These are phyloP conservation scores for Elephantulus edwardii DNA, from an alignment of 2,113 vertebrate genomes.

Conservation along the genomic window DNA sequence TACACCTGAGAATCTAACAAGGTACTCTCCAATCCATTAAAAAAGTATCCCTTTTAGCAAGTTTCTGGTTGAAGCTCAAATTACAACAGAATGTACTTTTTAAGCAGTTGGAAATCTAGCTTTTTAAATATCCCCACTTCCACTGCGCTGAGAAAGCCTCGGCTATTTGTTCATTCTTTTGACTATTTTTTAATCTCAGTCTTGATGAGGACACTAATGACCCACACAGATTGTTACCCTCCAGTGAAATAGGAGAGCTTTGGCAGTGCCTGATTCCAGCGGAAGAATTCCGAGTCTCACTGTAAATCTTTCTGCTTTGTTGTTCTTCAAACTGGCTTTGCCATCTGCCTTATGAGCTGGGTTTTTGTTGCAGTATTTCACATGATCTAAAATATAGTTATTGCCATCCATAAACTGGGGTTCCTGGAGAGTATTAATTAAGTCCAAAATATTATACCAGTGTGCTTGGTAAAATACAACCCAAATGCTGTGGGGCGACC, in stretches of 20 bases:
- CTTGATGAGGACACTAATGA: slow-evolving; percentile 79
- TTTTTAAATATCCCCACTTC: slow-evolving; percentile 60
- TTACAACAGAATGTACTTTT: neutral
- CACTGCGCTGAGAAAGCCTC: slow-evolving; percentile 51
- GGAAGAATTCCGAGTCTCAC: slow-evolving; percentile 78
- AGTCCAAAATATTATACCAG: slow-evolving; percentile 83
- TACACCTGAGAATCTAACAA: slow-evolving; percentile 32
- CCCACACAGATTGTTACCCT: slow-evolving; percentile 78
- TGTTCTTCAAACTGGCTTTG: slow-evolving; percentile 78
- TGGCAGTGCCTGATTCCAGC: slow-evolving; percentile 78
- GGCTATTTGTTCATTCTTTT: slow-evolving; percentile 71
- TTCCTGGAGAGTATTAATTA: slow-evolving; percentile 87
- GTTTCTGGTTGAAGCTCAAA: slow-evolving; percentile 59
- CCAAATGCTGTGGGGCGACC: slow-evolving; percentile 58
- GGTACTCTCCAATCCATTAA: slow-evolving; percentile 31
- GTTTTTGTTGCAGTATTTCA: slow-evolving; percentile 82
- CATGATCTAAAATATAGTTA: slow-evolving; percentile 85
- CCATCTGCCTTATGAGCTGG: slow-evolving; percentile 83
- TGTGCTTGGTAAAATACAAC: slow-evolving; percentile 78
- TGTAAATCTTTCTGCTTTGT: slow-evolving; percentile 83
- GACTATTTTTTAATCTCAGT: slow-evolving; percentile 67
- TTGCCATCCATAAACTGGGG: slow-evolving; percentile 81
- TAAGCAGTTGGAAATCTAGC: slow-evolving; percentile 28
- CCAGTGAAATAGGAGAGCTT: slow-evolving; percentile 71
- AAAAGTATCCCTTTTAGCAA: slow-evolving; percentile 46